Evolutionary conservation across 2,888 invertebrate species (phyloP), one percentile per base, ranked within the genome.

Genomic region (Podabrus alpinus): DNA sequence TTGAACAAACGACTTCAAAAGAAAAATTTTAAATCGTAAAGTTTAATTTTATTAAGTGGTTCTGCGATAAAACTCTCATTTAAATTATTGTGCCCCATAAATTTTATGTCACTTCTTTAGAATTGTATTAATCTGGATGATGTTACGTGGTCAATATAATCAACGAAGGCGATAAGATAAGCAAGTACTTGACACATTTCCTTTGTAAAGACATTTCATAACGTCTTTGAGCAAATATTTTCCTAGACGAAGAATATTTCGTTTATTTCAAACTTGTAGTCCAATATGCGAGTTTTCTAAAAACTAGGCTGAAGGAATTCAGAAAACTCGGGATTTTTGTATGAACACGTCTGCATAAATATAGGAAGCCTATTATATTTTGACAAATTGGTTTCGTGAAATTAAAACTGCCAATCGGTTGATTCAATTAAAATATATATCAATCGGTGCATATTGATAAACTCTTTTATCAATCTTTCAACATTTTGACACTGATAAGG

Each of bases 91-190:
- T 45, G n/a, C 21, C 25, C 25, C 66, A 69, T 66, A 64, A 73
- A 69, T 16, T 73, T 73, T 69, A 69, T 66, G 69, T 66, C 60
- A 29, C 60, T 66, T 69, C 73, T 73, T 73, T 73, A 29, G 66
- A 64, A 64, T 15, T 66, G 17, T 25, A 66, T 69, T 69, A 73
- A 73, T 69, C 60, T 73, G 59, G 69, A 66, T 59, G 61, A 70
- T 71, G 74, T 71, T 74, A 73, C 69, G 73, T 73, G 73, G 73
- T 69, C 73, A 73, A 69, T 73, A 73, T 68, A 73, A 72, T 72
- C 72, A 71, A 68, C 72, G 21, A 64, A 68, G 25, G 15, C 73
- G 73, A 73, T 73, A 73, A 73, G 73, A 73, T 73, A 73, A 69
- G 69, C 73, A 17, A 66, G 59, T 67, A 59, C 67, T 74, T 69